Percentiles rank a stretch among this genome's conserved stretches.
Conservation (phyloP, 2,797 vertebrate species). For the Oophaga sylvatica region DNA sequence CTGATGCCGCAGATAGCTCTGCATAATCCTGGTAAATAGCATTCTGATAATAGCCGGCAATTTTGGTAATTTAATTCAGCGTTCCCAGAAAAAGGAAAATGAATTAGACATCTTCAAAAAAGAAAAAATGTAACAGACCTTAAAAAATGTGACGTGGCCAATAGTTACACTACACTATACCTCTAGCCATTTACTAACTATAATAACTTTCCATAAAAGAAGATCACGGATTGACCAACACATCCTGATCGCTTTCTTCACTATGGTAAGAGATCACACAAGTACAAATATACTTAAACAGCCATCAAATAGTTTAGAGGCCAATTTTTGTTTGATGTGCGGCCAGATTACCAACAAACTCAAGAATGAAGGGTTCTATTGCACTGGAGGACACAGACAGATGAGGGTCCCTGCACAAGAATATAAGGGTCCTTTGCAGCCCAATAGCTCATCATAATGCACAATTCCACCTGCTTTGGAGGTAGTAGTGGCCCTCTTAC, state of each 20-base stretch:
- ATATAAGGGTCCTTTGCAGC: too few relatives aligned
- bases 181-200: not conserved
- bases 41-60: conserved; percentile 13
- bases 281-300: not conserved
- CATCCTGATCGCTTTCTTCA: not conserved
- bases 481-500: too few relatives aligned
- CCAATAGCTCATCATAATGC: too few relatives aligned
- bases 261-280: not conserved
- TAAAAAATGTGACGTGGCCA: not conserved
- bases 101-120: conserved; percentile 8
- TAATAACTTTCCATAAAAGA: not conserved
- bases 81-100: not conserved
- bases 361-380: not conserved
- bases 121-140: not conserved
- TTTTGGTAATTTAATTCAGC: conserved; percentile 10
- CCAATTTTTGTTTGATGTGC: not conserved
- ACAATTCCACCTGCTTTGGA: too few relatives aligned
- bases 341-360: not conserved
- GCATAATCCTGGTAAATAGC: conserved; percentile 21
- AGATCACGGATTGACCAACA: not conserved
- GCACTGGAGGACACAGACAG: too few relatives aligned
- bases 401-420: too few relatives aligned
- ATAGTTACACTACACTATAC: conserved; percentile 1
- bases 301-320: too few relatives aligned
- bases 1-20: conserved; percentile 14